Base-by-base conservation (phyloP, 2,888 invertebrate species). In the Taenaris catops region DNA sequence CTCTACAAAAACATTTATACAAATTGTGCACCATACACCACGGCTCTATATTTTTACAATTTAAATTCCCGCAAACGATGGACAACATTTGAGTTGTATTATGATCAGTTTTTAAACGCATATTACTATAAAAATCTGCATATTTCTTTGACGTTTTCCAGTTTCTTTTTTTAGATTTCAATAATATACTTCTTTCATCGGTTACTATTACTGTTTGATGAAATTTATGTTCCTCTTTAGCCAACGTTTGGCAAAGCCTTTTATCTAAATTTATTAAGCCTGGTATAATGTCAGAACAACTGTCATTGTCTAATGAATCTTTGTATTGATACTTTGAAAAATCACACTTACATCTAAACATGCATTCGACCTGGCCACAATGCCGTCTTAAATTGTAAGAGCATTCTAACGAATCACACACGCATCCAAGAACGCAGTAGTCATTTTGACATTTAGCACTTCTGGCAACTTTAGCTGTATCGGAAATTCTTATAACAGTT, bases 181-280 rank as follows among this genome's bases (percentile, higher is more conserved):
- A 79, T 4, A 92, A 65, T 48, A 92, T 88, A 27, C 91, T 91
- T 64, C 91, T 89, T 52, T 91, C 88, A 11, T 89, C 90, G 4
- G 90, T 89, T 21, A 91, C 70, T 34, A 93, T 90, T 10, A 93
- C 88, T 2, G 93, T 93, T 51, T 92, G 91, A 7, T 91, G 91
- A 65, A 93, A 93, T 55, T 92, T 92, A 61, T 90, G 88, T 63
- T 93, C 93, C 54, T 91, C 91, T 62, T 89, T 91, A 0, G 92
- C 90, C 41, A 93, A 69, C 37, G 89, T 87, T 23, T 63, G 72
- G 51, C 87, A 88, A 0, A 81, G 80, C 56, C 87, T 74, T 48
- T 80, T 78, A 44, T 89, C 81, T 31, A 90, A 55, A 48, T 73
- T 72, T 16, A 76, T 45, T 28, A 88, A 58, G 0, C 67, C 71